Base-by-base conservation (phyloP, 1,140 invertebrate species). In the Zaprionus lachaisei region DNA sequence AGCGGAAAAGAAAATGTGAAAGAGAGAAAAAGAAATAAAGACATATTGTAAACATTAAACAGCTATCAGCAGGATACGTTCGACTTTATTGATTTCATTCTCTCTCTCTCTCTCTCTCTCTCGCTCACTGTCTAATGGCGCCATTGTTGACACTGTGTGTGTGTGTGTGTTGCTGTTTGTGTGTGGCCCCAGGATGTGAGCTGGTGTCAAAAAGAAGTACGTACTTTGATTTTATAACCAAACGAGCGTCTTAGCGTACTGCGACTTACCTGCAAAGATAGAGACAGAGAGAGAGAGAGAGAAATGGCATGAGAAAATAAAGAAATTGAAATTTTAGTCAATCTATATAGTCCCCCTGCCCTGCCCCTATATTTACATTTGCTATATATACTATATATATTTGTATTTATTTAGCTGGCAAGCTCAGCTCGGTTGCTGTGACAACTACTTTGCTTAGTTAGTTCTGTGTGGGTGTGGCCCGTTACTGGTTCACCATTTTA, bases 41-140 rank as follows among this genome's bases (percentile, higher is more conserved):
- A 89, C 84, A 89, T 89, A 89, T 90, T 89, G 84, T 90, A 89
- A 90, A 90, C 84, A 89, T 89, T 89, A 89, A 90, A 81, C 85
- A 89, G 84, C 81, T 89, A 89, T 89, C 84, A 89, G 81, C 81
- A 80, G 85, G 84, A 89, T 89, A 89, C 84, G 79, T 79, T 89
- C 72, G 81, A 84, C 81, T 89, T 89, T 89, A 89, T 89, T 89
- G 84, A 89, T 89, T 89, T 79, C 85, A 90, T 73, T n/a, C n/a
- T n/a, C 84, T 70, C 63, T 57, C 66, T 37, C 66, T 37, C 44
- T 26, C 20, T 11, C 67, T 49, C 41, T 55, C 60, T 20, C 11
- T 37, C 34, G 74, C 44, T 66, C 41, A 26, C 51, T 78, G 34
- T 57, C 44, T 77, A 73, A 70, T 70, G 66, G 70, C 61, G 61